Conservation (phyloP, 2,888 invertebrate species). For the Bruchidius siliquastri region DNA sequence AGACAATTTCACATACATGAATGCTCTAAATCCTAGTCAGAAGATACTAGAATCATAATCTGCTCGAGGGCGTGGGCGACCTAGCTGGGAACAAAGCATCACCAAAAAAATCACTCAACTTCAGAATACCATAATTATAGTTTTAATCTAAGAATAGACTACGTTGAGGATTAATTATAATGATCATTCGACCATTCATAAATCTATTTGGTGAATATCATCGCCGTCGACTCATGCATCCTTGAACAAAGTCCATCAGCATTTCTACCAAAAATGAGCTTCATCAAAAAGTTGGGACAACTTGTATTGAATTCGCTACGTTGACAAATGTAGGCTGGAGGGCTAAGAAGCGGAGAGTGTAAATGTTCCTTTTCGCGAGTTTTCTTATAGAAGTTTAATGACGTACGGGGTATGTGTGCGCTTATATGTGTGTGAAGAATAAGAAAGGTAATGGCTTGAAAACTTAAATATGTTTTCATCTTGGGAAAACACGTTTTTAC, state of each 20-base stretch:
- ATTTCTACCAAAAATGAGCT: not conserved
- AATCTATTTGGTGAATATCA: no score
- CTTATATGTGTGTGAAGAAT: not conserved
- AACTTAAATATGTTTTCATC: not conserved
- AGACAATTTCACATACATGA: no score
- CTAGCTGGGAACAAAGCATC: no score
- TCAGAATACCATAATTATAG: no score
- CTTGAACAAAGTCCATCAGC: not conserved
- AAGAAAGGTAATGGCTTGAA: not conserved
- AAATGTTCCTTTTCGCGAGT: not conserved
- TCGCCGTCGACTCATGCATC: not conserved
- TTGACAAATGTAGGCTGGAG: not conserved
- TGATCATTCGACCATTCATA: no score
- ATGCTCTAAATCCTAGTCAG: no score
- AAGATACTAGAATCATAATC: no score
- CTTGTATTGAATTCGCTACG: not conserved
- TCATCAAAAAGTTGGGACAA: not conserved
- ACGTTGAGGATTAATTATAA: no score
- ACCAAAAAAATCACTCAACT: no score
- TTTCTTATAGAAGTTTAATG: not conserved
- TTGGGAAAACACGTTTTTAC: not conserved
- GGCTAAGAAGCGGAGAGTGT: not conserved
- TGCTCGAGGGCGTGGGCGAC: no score
- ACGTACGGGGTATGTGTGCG: not conserved
- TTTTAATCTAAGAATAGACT: no score